Percentiles rank a stretch among this genome's conserved stretches.
Conservation (phyloP, 2,797 vertebrate genomes). For the Ibycter americanus region DNA sequence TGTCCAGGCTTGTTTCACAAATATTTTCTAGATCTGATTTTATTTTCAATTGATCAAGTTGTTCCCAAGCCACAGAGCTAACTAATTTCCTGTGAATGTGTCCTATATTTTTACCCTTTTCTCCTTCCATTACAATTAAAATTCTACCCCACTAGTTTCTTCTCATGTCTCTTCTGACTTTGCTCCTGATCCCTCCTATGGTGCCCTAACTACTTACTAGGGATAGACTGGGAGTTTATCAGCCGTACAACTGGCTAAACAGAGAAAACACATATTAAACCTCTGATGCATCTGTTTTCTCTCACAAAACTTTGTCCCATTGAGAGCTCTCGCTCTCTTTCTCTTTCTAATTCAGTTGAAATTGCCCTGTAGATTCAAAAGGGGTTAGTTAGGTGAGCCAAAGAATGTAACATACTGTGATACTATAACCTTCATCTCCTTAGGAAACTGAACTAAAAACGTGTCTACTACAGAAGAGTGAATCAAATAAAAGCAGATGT, state of each 20-base stretch:
- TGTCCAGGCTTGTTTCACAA: background rate
- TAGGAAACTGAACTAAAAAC: background rate
- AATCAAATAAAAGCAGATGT: background rate
- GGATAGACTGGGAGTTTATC: background rate
- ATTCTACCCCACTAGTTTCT: background rate
- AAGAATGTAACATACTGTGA: background rate
- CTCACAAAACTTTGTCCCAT: background rate
- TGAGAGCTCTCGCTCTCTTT: background rate
- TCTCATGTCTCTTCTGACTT: background rate
- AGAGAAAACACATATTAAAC: background rate
- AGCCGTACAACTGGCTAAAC: background rate
- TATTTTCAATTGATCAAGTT: background rate
- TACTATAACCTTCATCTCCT: background rate
- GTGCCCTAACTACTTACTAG: background rate
- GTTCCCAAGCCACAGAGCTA: background rate
- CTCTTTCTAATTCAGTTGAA: background rate
- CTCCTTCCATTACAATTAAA: background rate
- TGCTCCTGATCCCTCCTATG: background rate
- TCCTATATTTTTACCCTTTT: background rate
- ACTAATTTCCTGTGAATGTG: background rate
- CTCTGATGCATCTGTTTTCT: background rate
- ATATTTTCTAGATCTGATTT: background rate
- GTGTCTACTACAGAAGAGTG: background rate
- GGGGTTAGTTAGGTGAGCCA: background rate
- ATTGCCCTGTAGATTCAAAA: background rate